A percentile compares a stretch with the other conserved stretches of the same genome.
phyloP scores from a whole-genome alignment of 2,888 invertebrate species.

The Lamellibrachia satsuma region DNA sequence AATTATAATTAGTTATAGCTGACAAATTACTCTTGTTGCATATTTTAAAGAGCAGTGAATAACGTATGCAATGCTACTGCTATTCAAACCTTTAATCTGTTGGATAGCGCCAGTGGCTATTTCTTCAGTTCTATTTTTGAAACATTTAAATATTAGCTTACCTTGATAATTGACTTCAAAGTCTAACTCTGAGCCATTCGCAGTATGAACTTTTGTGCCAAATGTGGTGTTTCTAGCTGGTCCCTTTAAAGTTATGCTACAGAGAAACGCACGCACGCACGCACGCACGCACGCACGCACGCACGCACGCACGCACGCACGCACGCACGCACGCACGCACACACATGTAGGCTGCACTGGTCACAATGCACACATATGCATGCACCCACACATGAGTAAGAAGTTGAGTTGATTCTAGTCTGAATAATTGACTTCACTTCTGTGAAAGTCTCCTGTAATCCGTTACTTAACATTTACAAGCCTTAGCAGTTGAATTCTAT shows the following conservation, averaged over 20 bases:
- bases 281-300: neutral
- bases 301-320: neutral
- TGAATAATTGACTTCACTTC: neutral
- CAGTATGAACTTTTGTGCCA: neutral
- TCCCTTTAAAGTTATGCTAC: neutral
- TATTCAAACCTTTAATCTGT: too few species aligned
- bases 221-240: neutral
- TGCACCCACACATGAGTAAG: neutral
- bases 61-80: too few species aligned
- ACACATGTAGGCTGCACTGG: neutral
- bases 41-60: too few species aligned
- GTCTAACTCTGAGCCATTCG: neutral
- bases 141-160: too few species aligned
- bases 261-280: neutral
- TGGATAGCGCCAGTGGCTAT: too few species aligned
- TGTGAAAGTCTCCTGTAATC: neutral
- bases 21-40: neutral
- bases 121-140: too few species aligned
- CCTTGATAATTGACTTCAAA: neutral
- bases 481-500: too few species aligned
- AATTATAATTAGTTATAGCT: neutral
- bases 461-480: too few species aligned
- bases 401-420: neutral
- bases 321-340: neutral
- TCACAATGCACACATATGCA: neutral